Percentiles rank a stretch among this genome's conserved stretches.
Evolutionary conservation across 2,888 invertebrate species (phyloP).

Genomic region (Acleris sparsana): DNA sequence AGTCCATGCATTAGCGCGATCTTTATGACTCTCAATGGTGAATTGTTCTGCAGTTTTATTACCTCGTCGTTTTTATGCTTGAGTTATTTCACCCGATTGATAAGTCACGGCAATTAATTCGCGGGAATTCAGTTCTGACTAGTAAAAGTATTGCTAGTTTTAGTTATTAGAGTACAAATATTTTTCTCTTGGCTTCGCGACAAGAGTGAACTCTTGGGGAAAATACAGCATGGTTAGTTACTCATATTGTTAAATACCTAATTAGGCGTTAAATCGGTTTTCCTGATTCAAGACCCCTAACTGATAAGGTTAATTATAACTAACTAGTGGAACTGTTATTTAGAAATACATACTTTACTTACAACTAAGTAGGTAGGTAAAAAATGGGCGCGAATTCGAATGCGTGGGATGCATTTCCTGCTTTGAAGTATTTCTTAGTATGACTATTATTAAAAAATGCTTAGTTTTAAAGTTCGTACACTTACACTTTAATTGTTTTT

Average conservation of each 20-base stretch:
- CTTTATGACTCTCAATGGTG: slow-evolving; percentile 67
- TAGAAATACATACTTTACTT: no score
- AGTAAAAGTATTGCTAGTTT: slow-evolving; percentile 2
- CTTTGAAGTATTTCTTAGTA: no score
- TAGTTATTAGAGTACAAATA: not conserved
- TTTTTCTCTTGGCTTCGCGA: slow-evolving; percentile 3
- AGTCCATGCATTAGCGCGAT: slow-evolving; percentile 59
- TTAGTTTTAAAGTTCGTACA: no score
- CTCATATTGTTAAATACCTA: not conserved
- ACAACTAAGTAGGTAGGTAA: no score
- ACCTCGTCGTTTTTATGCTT: slow-evolving; percentile 27
- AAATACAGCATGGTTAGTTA: not conserved
- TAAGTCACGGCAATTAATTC: slow-evolving; percentile 33
- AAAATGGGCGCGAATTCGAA: no score
- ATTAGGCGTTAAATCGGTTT: not conserved
- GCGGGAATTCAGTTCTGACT: slow-evolving; percentile 10
- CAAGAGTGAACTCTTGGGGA: not conserved
- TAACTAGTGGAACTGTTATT: no score
- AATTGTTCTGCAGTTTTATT: slow-evolving; percentile 56
- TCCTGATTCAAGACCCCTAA: not conserved
- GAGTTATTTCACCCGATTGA: slow-evolving; percentile 26
- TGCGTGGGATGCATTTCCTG: no score
- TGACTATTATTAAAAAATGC: no score
- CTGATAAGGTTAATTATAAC: no score
- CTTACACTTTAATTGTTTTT: no score